Evolutionary conservation across 1,140 invertebrate genomes (phyloP), one percentile per base, ranked within the genome.

Genomic region (Hermetia illucens): DNA sequence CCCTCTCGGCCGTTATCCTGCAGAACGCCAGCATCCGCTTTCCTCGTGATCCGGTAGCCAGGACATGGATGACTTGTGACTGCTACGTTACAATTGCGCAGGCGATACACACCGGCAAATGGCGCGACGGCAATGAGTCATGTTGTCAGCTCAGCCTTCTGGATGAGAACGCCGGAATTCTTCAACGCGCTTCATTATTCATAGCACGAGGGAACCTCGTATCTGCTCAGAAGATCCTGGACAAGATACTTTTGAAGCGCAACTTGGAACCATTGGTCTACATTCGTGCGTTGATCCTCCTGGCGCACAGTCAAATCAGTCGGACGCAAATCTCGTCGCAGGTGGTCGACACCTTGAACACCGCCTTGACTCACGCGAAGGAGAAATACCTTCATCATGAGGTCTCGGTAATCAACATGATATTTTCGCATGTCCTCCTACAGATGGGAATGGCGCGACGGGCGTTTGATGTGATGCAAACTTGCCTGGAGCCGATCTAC

Each of bases 361-460:
- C 74, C 38, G 82, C 82, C 30, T 61, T 86, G 12, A 71, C 77
- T 18, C 62, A 81, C 32, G 77, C 82, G 9, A 69, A 71, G 24
- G 68, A 71, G 13, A 77, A 82, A 47, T 74, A 85, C 60, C 64
- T 89, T 44, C 74, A 81, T 38, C 83, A 82, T 49, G 70, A 82
- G 38, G 68, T 73, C 34, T 75, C 80, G 1, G 51, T 84, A 16
- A 70, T 81, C n/a, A 75, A 81, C 47, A 71, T 88, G 62, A 71
- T 86, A 47, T 68, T 89, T 30, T 83, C 83, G 0, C 79, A 82
- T 50, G 63, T 72, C 1, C 61, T 88, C 62, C 58, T 88, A 13
- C 63, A 77, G 34, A 73, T 86, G 63, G 74, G 74, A 13, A 71
- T 84, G 54, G 72, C 80, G 1, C 68, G 71, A 40, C 82, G 85